Percentiles rank a stretch among this genome's conserved stretches.
These are phyloP conservation scores for Tetranychus urticae DNA, from an alignment of 1,140 invertebrate genomes.

Conservation along the genomic window DNA sequence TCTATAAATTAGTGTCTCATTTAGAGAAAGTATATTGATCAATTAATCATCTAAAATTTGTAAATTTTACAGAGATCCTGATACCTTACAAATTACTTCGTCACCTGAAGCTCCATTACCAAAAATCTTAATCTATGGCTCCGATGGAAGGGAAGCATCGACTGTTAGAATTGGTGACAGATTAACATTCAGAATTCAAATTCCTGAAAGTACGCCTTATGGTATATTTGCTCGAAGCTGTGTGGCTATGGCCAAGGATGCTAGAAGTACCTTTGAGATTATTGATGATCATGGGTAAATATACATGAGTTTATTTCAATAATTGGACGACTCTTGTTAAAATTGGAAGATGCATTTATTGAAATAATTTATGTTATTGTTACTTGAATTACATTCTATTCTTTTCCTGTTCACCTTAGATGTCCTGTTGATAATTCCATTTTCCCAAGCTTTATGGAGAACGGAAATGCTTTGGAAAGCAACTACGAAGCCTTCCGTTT, in stretches of 20 bases:
- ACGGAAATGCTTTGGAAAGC: conserved; percentile 59
- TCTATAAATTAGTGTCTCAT: too few species aligned
- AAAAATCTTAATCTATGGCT: conserved; percentile 68
- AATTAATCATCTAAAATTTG: neutral
- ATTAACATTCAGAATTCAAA: conserved; percentile 81
- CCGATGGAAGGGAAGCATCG: conserved; percentile 57
- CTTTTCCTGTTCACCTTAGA: conserved; percentile 21
- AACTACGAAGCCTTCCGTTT: conserved; percentile 84
- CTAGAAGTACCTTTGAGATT: conserved; percentile 81
- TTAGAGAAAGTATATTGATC: neutral
- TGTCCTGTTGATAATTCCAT: conserved; percentile 78
- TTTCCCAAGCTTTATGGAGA: conserved; percentile 47
- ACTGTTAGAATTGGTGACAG: conserved; percentile 82
- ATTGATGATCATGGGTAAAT: conserved; percentile 72
- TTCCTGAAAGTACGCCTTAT: conserved; percentile 81
- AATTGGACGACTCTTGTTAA: neutral
- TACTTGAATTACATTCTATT: neutral
- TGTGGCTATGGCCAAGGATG: conserved; percentile 87
- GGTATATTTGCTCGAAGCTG: conserved; percentile 84
- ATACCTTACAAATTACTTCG: conserved; percentile 82
- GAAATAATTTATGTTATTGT: neutral
- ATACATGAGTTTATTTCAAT: neutral
- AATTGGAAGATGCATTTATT: neutral
- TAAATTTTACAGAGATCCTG: conserved; percentile 40
- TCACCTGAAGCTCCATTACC: conserved; percentile 79